Base-by-base conservation (phyloP, 2,113 vertebrate genomes). In the Suricata suricatta region DNA sequence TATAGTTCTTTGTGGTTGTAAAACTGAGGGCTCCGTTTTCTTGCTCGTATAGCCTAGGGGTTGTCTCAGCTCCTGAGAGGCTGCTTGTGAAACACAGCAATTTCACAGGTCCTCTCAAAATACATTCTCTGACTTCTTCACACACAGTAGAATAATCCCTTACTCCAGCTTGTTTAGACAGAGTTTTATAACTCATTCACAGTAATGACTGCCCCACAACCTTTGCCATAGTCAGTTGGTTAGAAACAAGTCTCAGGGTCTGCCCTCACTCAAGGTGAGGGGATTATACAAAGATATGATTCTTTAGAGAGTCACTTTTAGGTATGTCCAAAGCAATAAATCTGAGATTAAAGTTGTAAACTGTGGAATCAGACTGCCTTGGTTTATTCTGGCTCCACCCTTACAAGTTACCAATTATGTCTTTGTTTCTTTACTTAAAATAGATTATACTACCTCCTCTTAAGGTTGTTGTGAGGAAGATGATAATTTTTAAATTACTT, bases 371-470 rank as follows among this genome's bases (percentile, higher is more conserved):
- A 71, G 35, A 83, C 44, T 76, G 3, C 27, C 35, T 81, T 5
- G 54, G 44, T 89, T 92, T 96, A 94, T 64, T 71, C 7, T 76
- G 25, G 54, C 23, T 87, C 41, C n/a, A 5, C 35, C 5, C 57
- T 76, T 80, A 72, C 7, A 60, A 68, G 31, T 93, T 69, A 66
- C 47, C 31, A 77, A 80, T n/a, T 79, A 92, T 31, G 27, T 74
- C 11, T 76, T 7, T 68, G 21, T 81, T 96, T 90, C 47, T 80
- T 41, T 13, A 81, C 69, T 92, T 96, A 68, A 88, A 89, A 88
- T 85, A 2, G 5, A 80, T 85, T n/a, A 80, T 41, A 85, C 4
- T 29, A 93, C 16, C 11, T 27, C 29, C 6, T 82, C 14, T 71
- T 44, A 87, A 76, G n/a, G 44, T 63, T 81, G 3, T 79, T 29